These are phyloP conservation scores for Phaedon cochleariae DNA, from an alignment of 2,888 invertebrate genomes.

Conservation along the genomic window DNA sequence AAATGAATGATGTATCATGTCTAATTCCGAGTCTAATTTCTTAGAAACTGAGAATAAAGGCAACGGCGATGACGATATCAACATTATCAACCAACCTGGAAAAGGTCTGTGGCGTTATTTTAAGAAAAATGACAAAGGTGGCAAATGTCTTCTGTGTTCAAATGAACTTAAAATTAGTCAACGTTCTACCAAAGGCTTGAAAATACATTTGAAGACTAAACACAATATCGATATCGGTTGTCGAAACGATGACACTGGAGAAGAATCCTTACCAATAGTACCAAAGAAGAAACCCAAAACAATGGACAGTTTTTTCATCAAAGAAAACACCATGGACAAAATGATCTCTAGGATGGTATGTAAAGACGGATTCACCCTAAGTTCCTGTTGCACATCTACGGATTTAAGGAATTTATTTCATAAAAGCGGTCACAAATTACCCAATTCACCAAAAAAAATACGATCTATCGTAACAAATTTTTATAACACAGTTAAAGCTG, in stretches of 20 bases:
- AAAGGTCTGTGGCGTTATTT: slow-evolving; percentile 1
- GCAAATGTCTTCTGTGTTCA: slow-evolving; percentile 10
- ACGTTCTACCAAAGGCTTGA: slow-evolving; percentile 16
- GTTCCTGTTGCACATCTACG: neutral
- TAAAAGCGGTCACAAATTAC: neutral
- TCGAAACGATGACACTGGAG: slow-evolving; percentile 4
- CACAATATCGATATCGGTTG: slow-evolving; percentile 5
- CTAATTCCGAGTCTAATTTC: too few species aligned
- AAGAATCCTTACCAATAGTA: neutral
- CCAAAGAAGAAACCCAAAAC: too few species aligned
- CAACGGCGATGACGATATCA: too few species aligned
- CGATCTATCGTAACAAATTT: neutral
- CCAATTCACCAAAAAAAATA: slow-evolving; percentile 5
- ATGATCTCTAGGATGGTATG: slow-evolving; percentile 12
- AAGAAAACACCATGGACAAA: slow-evolving; percentile 9
- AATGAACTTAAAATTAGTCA: slow-evolving; percentile 10
- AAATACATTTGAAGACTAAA: slow-evolving; percentile 7
- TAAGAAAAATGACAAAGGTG: slow-evolving; percentile 2
- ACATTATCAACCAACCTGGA: too few species aligned
- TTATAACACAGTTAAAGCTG: neutral
- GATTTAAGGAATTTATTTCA: slow-evolving; percentile 4
- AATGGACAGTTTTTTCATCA: too few species aligned
- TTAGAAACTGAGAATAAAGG: too few species aligned
- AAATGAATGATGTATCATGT: too few species aligned
- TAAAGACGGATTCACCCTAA: neutral